Base-by-base conservation (phyloP, 2,888 invertebrate species). In the Mythimna loreyi region DNA sequence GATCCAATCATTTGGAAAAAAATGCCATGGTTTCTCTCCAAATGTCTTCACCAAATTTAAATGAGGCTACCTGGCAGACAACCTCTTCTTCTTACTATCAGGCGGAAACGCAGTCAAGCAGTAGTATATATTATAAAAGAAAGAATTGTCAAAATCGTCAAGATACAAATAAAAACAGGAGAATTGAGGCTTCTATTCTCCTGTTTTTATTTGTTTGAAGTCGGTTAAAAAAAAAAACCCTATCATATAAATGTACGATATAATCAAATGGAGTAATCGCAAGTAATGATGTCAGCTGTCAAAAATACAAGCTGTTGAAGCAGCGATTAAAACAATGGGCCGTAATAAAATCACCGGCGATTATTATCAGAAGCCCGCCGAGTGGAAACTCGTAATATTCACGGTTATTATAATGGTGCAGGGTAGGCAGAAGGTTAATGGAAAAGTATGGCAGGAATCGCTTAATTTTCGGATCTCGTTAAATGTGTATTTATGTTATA, bases 301-400 rank as follows among this genome's bases (percentile, higher is more conserved):
- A 71, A 56, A 73, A 58, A 36, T 61, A 67, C 71, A 59, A 60
- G 78, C 79, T 75, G 71, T 75, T 78, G 79, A 67, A 78, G 66
- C 63, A 68, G 45, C 76, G 52, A 79, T 81, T 76, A 76, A 66
- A 72, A 82, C 64, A 76, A 79, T 70, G 55, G 47, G 66, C 66
- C 53, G 43, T 71, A 78, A 81, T 73, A 73, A 74, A 80, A 74
- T 80, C 83, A 81, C 45, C 61, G 67, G 55, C 65, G 83, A 81
- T 82, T 80, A 71, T 73, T 72, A 81, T 81, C 82, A 67, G 76
- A 30, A 70, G 11, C 47, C 56, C 68, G 50, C 43, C 70, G 58
- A 64, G 72, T 82, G 82, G 70, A 72, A 82, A 79, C 80, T 81
- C 78, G 84, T 85, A 85, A 83, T 83, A 86, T 78, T 77, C 75